Evolutionary conservation across 2,888 invertebrate species (phyloP).

Genomic region (Ligdia adustata): DNA sequence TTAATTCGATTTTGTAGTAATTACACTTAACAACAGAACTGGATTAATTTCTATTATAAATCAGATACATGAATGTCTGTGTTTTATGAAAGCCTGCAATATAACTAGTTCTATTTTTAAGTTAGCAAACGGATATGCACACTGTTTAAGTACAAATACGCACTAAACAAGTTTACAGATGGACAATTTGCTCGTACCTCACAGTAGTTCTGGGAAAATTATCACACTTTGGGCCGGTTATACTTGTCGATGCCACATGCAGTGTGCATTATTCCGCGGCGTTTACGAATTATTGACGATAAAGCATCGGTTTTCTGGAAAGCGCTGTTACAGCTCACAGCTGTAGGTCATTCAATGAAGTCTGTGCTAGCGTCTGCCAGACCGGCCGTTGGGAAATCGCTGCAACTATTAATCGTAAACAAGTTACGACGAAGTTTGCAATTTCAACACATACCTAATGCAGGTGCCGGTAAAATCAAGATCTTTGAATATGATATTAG

Average conservation of each 20-base stretch:
- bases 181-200: slow-evolving; percentile 39
- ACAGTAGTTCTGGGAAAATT: slow-evolving; percentile 46
- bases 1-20: not conserved
- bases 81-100: too few species aligned
- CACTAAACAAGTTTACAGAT: slow-evolving; percentile 43
- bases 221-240: slow-evolving; percentile 42
- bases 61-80: too few species aligned
- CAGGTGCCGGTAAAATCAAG: too few species aligned
- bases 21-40: too few species aligned
- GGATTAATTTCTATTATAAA: too few species aligned
- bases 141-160: slow-evolving; percentile 21
- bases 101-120: slow-evolving; percentile 17
- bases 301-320: slow-evolving; percentile 71
- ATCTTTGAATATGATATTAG: too few species aligned
- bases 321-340: slow-evolving; percentile 58
- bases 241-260: slow-evolving; percentile 55
- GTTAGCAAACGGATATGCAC: slow-evolving; percentile 17
- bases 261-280: slow-evolving; percentile 59
- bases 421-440: slow-evolving; percentile 28
- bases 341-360: slow-evolving; percentile 60
- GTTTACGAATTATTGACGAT: slow-evolving; percentile 69
- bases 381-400: slow-evolving; percentile 19
- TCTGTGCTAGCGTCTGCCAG: slow-evolving; percentile 29
- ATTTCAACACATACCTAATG: slow-evolving; percentile 27
- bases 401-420: slow-evolving; percentile 29